Conservation (phyloP, 2,113 vertebrate species). For the Aphelocoma coerulescens region DNA sequence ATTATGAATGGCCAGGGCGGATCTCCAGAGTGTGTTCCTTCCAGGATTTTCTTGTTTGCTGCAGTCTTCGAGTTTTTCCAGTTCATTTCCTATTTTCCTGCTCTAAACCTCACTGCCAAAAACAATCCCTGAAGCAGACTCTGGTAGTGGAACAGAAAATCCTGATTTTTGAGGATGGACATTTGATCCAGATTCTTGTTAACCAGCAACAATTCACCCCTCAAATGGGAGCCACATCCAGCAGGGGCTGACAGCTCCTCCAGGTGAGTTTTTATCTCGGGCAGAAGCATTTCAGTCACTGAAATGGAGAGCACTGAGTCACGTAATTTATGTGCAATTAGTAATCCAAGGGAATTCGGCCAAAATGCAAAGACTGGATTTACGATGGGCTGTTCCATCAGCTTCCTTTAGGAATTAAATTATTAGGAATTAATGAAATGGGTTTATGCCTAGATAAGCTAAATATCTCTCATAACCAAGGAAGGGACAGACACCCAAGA, state of each 20-base stretch:
- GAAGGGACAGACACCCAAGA: neutral
- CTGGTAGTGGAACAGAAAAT: neutral
- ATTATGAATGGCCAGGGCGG: constrained; percentile 1
- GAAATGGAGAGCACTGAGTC: neutral
- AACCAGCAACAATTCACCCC: neutral
- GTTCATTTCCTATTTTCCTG: constrained; percentile 15
- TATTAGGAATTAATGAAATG: neutral
- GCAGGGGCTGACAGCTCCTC: neutral
- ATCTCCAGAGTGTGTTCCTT: constrained; percentile 3
- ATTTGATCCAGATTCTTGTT: neutral
- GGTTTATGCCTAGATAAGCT: neutral
- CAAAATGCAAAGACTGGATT: neutral
- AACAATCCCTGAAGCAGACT: neutral
- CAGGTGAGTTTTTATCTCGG: neutral
- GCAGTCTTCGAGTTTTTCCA: neutral
- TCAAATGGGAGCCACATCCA: neutral
- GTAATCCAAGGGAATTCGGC: neutral
- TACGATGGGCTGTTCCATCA: neutral
- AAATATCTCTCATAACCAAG: neutral
- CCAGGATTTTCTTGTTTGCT: constrained; percentile 45
- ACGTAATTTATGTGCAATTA: neutral
- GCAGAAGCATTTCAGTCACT: neutral
- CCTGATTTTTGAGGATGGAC: neutral
- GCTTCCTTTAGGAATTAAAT: neutral
- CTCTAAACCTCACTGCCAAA: neutral